Evolutionary conservation across 2,113 vertebrate genomes (phyloP).

Genomic region (Hemiprocne comata): DNA sequence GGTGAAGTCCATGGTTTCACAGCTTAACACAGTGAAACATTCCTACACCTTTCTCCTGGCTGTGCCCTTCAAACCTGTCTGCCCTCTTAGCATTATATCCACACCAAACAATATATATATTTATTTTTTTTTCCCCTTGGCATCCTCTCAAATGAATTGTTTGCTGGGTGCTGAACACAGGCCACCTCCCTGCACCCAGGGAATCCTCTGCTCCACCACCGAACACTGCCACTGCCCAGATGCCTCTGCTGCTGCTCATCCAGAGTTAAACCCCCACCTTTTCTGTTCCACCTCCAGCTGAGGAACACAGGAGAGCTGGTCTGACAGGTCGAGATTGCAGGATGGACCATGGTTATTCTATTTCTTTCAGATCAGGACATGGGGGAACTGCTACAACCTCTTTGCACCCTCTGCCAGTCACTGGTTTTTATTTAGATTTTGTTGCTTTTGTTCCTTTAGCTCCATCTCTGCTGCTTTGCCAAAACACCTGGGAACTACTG

Average conservation of each 20-base stretch:
- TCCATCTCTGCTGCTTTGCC: background rate
- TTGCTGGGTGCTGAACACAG: background rate
- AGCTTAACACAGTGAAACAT: background rate
- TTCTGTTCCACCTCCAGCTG: background rate
- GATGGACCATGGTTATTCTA: background rate
- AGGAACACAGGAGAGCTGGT: background rate
- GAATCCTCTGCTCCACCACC: fast-evolving
- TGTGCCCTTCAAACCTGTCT: background rate
- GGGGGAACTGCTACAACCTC: background rate
- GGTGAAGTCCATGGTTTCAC: background rate
- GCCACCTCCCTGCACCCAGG: background rate
- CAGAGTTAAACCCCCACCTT: background rate
- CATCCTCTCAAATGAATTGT: background rate
- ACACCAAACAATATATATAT: background rate
- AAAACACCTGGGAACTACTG: background rate
- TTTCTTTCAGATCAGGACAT: background rate
- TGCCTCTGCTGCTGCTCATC: background rate
- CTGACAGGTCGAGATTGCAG: background rate
- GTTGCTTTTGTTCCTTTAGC: background rate
- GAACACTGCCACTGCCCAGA: background rate
- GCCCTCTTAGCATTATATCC: background rate
- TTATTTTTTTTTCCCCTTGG: background rate
- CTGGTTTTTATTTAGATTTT: background rate
- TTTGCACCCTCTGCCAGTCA: background rate
- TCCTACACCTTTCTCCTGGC: background rate